A percentile compares a stretch with the other conserved stretches of the same genome.
Conservation (phyloP, 2,797 vertebrate genomes). For the Lutjanus argentimaculatus region DNA sequence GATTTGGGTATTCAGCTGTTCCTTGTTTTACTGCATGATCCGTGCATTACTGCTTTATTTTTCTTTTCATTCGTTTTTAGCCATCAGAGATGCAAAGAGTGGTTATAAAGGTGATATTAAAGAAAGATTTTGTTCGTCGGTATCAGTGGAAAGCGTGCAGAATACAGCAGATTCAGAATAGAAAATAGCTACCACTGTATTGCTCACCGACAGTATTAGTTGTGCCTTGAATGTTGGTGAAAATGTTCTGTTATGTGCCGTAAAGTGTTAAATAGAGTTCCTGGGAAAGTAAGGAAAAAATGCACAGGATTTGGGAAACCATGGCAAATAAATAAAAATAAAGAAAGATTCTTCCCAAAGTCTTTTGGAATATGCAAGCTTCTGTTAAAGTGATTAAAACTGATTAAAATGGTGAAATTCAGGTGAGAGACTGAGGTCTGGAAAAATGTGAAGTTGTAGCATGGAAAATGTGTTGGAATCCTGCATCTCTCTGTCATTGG, state of each 20-base stretch:
- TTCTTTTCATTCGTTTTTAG: slow-evolving; percentile 3
- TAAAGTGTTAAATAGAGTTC: not conserved
- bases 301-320: not conserved
- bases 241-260: not conserved
- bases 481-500: slow-evolving; percentile 49
- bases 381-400: not conserved
- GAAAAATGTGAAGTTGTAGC: slow-evolving; percentile 21
- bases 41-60: slow-evolving; percentile 38
- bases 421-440: not conserved
- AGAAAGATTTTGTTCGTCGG: not conserved
- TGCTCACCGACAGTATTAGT: not conserved
- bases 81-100: not conserved
- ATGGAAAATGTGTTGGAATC: slow-evolving; percentile 38
- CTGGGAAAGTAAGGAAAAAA: not conserved
- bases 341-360: not conserved
- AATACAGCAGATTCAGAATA: slow-evolving; percentile 7
- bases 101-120: not conserved
- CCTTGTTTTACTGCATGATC: slow-evolving; percentile 44
- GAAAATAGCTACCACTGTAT: not conserved
- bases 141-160: not conserved
- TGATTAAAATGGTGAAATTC: slow-evolving; percentile 1
- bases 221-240: not conserved
- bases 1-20: slow-evolving; percentile 4
- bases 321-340: not conserved
- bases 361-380: not conserved